phyloP scores from a whole-genome alignment of 2,113 vertebrate species.

The Forbesichthys agassizii region DNA sequence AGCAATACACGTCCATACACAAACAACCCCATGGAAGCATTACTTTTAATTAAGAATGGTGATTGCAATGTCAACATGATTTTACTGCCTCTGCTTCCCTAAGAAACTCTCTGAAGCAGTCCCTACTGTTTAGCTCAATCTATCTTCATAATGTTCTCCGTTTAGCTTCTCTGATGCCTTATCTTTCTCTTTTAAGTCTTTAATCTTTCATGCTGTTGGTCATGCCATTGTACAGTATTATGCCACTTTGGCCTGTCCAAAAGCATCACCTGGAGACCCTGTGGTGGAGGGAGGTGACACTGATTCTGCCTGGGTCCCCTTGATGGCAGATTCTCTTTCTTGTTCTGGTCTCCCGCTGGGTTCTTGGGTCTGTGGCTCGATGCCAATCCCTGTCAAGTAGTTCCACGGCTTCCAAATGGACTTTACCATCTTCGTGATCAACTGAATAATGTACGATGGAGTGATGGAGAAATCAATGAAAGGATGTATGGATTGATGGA shows the following conservation, averaged over 20 bases:
- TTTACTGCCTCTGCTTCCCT: background rate
- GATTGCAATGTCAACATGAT: background rate
- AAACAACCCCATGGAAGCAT: background rate
- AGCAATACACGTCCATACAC: background rate
- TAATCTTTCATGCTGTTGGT: no score
- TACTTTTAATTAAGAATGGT: background rate
- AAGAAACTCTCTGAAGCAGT: background rate
- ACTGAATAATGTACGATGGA: constrained; percentile 31
- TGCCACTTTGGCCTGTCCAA: background rate
- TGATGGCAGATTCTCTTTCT: constrained; percentile 10
- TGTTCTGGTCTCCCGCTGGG: background rate
- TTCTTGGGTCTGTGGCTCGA: constrained; percentile 33
- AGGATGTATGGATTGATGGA: background rate
- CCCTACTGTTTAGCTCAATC: background rate
- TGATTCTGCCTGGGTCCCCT: constrained; percentile 1
- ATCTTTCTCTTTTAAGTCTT: no score
- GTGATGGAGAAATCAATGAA: background rate
- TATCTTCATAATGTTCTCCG: background rate
- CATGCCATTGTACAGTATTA: no score
- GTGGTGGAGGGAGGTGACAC: constrained; percentile 17
- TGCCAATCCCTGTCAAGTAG: constrained; percentile 60
- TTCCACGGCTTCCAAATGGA: constrained; percentile 76
- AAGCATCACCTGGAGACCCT: constrained; percentile 41
- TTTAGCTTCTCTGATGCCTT: no score
- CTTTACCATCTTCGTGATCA: constrained; percentile 66